Conservation (phyloP, 2,888 invertebrate genomes). For the Archips xylosteana region DNA sequence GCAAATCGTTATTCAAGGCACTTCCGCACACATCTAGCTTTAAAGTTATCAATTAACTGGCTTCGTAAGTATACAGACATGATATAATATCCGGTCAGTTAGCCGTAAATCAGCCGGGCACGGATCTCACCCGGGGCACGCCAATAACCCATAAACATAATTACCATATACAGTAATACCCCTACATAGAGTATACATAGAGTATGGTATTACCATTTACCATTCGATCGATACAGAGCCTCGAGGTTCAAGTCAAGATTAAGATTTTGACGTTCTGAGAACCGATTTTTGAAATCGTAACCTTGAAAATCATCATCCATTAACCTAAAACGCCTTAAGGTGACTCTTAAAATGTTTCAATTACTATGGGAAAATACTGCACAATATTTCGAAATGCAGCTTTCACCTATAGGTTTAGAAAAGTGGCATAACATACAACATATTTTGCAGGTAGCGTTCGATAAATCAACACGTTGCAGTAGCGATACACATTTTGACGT, state of each 20-base stretch:
- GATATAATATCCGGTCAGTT: constrained; percentile 8
- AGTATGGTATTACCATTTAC: not conserved
- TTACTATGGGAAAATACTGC: no score
- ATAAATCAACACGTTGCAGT: constrained; percentile 17
- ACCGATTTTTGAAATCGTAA: no score
- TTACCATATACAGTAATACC: constrained; percentile 27
- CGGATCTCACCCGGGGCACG: constrained; percentile 23
- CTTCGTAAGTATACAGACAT: not conserved
- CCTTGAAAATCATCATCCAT: no score
- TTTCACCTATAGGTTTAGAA: not conserved
- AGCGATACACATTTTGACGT: constrained; percentile 18
- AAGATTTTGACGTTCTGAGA: no score
- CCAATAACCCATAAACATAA: constrained; percentile 38
- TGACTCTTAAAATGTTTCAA: no score
- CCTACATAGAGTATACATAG: not conserved
- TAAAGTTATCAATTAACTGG: not conserved
- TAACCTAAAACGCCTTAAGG: no score
- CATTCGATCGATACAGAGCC: not conserved
- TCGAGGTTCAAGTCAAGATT: no score
- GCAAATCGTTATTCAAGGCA: no score
- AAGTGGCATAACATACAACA: not conserved
- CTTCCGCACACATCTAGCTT: not conserved
- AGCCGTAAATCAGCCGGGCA: constrained; percentile 34
- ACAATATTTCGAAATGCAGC: no score
- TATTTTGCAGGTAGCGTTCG: not conserved